Evolutionary conservation across 2,888 invertebrate species (phyloP).

Genomic region (Ennomos fuscantarius): DNA sequence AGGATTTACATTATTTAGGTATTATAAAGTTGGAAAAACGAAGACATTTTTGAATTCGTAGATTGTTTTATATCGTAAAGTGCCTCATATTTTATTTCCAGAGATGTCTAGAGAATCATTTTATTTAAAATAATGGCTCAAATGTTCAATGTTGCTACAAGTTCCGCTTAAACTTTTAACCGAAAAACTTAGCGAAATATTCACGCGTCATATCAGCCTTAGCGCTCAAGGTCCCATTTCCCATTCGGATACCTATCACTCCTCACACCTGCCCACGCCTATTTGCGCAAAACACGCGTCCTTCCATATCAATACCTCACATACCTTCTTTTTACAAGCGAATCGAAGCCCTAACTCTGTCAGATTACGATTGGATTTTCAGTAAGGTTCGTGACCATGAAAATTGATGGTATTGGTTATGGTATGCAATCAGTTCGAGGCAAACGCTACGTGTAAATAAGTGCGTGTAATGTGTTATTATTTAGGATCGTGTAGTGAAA

Average conservation of each 20-base stretch:
- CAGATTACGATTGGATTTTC: constrained; percentile 6
- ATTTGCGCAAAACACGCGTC: constrained; percentile 62
- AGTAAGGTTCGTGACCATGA: constrained; percentile 27
- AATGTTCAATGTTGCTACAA: too few species aligned
- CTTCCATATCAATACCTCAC: constrained; percentile 60
- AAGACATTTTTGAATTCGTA: too few species aligned
- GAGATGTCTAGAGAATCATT: too few species aligned
- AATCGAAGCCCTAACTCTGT: background rate
- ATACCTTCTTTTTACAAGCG: constrained; percentile 15
- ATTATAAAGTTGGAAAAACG: too few species aligned
- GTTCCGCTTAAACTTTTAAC: too few species aligned
- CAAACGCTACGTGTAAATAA: constrained; percentile 39
- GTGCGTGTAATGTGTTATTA: constrained; percentile 28
- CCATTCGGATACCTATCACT: constrained; percentile 42
- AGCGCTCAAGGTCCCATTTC: constrained; percentile 42
- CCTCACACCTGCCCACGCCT: constrained; percentile 50
- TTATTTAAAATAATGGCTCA: too few species aligned
- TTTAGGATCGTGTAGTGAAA: constrained; percentile 16
- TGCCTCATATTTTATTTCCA: too few species aligned
- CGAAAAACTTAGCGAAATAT: constrained; percentile 12
- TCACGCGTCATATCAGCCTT: constrained; percentile 14
- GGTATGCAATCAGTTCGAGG: constrained; percentile 45
- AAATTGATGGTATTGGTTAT: constrained; percentile 50
- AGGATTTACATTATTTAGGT: too few species aligned
- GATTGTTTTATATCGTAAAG: too few species aligned